phyloP scores from a whole-genome alignment of 2,888 invertebrate species.

The Netelia inedita region DNA sequence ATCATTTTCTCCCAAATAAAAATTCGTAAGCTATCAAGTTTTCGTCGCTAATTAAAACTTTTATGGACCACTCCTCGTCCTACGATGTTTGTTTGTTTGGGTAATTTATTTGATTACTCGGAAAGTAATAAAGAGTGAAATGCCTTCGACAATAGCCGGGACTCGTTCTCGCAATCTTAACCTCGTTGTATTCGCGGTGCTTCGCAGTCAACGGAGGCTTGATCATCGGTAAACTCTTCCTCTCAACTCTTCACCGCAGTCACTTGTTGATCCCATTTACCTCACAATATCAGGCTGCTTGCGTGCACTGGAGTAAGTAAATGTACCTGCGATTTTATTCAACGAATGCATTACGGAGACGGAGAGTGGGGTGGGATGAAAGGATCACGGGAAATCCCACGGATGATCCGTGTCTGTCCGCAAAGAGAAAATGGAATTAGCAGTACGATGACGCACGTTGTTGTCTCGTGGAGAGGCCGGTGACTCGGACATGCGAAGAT shows the following conservation, averaged over 20 bases:
- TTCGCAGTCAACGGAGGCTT: slow-evolving; percentile 28
- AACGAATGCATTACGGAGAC: slow-evolving; percentile 8
- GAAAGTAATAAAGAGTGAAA: slow-evolving; percentile 43
- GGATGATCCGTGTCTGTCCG: slow-evolving; percentile 7
- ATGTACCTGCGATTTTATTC: background rate
- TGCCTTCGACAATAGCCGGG: slow-evolving; percentile 3
- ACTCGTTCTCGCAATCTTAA: slow-evolving; percentile 31
- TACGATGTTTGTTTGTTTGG: background rate
- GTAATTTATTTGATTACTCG: background rate
- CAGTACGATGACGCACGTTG: slow-evolving; percentile 74
- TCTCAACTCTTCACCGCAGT: slow-evolving; percentile 32
- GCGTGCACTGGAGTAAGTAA: background rate
- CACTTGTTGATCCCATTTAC: slow-evolving; percentile 36
- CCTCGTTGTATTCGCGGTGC: background rate
- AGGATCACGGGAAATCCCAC: slow-evolving; percentile 8
- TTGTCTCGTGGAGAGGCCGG: slow-evolving; percentile 27
- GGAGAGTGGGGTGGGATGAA: slow-evolving; percentile 20
- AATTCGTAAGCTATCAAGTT: too few relatives aligned
- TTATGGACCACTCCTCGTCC: background rate
- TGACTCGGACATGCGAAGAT: slow-evolving; percentile 31
- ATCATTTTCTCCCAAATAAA: too few relatives aligned
- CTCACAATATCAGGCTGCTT: slow-evolving; percentile 1
- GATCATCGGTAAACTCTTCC: slow-evolving; percentile 43
- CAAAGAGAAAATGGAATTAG: slow-evolving; percentile 69
- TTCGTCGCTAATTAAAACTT: background rate